phyloP scores from a whole-genome alignment of 2,113 vertebrate species.

The Puffinus mauretanicus region DNA sequence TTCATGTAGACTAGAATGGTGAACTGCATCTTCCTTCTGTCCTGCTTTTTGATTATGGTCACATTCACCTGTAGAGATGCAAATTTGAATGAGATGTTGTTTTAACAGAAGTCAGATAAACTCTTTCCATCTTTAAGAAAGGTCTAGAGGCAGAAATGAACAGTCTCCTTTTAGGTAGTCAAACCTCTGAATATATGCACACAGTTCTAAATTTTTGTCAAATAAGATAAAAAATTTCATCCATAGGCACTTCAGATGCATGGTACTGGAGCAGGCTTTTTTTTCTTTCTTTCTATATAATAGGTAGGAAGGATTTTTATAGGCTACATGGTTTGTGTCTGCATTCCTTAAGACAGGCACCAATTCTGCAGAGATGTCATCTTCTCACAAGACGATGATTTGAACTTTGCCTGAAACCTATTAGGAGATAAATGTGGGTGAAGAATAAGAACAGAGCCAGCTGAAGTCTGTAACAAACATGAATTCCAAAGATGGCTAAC shows the following conservation, averaged over 20 bases:
- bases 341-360: not conserved
- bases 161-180: not conserved
- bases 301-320: not conserved
- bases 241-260: not conserved
- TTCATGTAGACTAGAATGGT: not conserved
- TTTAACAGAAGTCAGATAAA: not conserved
- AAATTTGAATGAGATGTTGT: not conserved
- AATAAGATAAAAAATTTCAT: not conserved
- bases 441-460: not conserved
- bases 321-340: not conserved
- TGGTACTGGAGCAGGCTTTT: not conserved
- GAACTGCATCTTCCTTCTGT: not conserved
- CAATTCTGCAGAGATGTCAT: not conserved
- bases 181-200: not conserved
- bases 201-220: not conserved
- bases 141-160: not conserved
- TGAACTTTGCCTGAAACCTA: not conserved
- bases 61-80: not conserved
- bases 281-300: not conserved
- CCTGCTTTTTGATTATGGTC: not conserved
- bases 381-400: not conserved
- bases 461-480: not conserved
- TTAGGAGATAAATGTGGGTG: not conserved
- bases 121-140: not conserved
- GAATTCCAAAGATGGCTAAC: not conserved